Conservation (phyloP, 1,140 invertebrate genomes). For the Eumeta japonica region DNA sequence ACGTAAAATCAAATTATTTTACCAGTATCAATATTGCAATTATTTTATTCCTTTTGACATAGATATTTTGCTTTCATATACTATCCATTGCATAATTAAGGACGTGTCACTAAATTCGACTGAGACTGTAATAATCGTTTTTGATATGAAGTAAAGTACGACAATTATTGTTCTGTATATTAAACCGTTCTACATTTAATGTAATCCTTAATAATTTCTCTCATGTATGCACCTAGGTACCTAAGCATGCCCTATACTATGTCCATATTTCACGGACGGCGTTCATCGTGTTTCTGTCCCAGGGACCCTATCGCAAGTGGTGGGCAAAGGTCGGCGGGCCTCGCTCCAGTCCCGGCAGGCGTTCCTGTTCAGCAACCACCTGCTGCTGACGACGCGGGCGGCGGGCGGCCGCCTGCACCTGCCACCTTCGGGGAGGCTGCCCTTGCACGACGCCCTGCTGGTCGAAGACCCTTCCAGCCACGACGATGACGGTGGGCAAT, state of each 20-base stretch:
- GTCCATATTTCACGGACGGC: background rate
- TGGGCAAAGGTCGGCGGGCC: constrained; percentile 66
- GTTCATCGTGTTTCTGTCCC: constrained; percentile 4
- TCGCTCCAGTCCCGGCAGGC: constrained; percentile 71
- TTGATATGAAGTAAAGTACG: background rate
- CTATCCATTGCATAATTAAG: too few species aligned
- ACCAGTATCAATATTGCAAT: too few species aligned
- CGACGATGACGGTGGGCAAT: constrained; percentile 66
- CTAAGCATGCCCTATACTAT: background rate
- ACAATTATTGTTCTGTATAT: background rate
- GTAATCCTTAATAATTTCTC: background rate
- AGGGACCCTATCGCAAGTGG: constrained; percentile 54
- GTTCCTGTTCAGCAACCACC: constrained; percentile 86
- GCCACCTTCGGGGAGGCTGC: constrained; percentile 78
- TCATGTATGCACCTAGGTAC: background rate
- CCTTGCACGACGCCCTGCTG: constrained; percentile 79
- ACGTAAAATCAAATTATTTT: too few species aligned
- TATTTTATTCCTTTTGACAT: too few species aligned
- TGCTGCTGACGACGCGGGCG: constrained; percentile 79
- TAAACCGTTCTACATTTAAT: background rate
- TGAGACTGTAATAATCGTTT: background rate
- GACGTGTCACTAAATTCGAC: too few species aligned
- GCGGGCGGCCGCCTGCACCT: constrained; percentile 83
- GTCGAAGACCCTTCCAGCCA: constrained; percentile 74
- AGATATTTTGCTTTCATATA: too few species aligned